Evolutionary conservation across 2,888 invertebrate species (phyloP), one percentile per base, ranked within the genome.

Genomic region (Drosophila kambysellisi): DNA sequence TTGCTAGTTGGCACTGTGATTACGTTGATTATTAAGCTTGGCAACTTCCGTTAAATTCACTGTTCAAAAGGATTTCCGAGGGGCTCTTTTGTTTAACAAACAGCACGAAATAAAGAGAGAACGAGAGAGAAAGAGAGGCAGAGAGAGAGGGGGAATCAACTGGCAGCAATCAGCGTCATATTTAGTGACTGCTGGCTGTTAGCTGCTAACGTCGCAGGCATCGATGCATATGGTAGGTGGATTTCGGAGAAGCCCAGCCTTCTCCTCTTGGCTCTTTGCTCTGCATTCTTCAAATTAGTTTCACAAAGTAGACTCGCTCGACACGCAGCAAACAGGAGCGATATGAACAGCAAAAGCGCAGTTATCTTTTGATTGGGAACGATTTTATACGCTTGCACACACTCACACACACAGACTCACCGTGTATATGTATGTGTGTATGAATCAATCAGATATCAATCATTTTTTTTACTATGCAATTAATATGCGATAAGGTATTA

Each of bases 31-130:
- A 60, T 74, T 50, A 61, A 66, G 61, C 64, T 57, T 29, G 53
- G 51, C 60, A 53, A 63, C 41, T 66, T 79, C 70, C 70, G 64
- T 46, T 52, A 60, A 39, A 33, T 39, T 11, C 29, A 33, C 43
- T 39, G 39, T 65, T 60, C 50, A 29, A 66, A 67, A 77, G 82
- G 79, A 81, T 78, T 74, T 78, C 74, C 69, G 67, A 77, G 62
- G 35, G 46, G 63, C 35, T 67, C 51, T 71, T 50, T 68, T 74
- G 58, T 76, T 70, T 25, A 58, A 60, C 17, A 29, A 39, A 17
- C 25, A 4, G 11, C 17, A 30, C 6, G 30, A n/a, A 30, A n/a
- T 17, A n/a, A n/a, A 2, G 25, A 17, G 0, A 25, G 11, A 7
- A 37, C 17, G 3, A 29, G 54, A 3, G 53, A 35, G 4, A 25